Base-by-base conservation (phyloP, 2,113 vertebrate genomes). In the Ptyas mucosa region DNA sequence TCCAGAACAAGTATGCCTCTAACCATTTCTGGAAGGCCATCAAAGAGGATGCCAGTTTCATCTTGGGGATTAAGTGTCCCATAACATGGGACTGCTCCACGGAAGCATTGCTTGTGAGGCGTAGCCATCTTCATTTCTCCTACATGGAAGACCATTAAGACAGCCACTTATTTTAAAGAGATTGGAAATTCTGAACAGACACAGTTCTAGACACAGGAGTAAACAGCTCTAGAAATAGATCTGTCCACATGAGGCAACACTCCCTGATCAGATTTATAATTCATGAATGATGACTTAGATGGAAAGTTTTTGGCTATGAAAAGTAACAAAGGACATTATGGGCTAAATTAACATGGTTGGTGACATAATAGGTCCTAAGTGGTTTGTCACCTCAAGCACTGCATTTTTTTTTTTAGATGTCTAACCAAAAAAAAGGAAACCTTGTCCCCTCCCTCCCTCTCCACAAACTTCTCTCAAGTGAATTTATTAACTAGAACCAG, bases 401-500 rank as follows among this genome's bases (percentile, higher is more conserved):
- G 91, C 93, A 94, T 97, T 97, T 96, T 97, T 97, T 97, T 97
- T 75, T 96, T 96, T 96, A 95, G 95, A 96, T 96, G 94, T 91
- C 96, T 96, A 96, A 95, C 91, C 95, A 93, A 95, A 5, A 69
- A 69, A 69, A 69, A 43, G n/a, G 46, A 95, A 51, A 95, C 12
- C 85, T 81, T 81, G 15, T 43, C 2, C 75, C 14, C n/a, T 3
- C 34, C n/a, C 75, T 43, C 43, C 87, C 24, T 21, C 26, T 88
- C 24, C 54, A 64, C 92, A 93, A 91, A 91, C 81, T 94, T 15
- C 85, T 95, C 97, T 98, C 97, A 96, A 97, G 97, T 97, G 98
- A 98, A 97, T 98, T 97, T 98, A 98, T 98, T 98, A 97, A 98
- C 98, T 97, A 97, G 98, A 98, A 97, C 96, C 96, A 97, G 97